These are phyloP conservation scores for Ormyrus thymus DNA, from an alignment of 2,888 invertebrate species.

Conservation along the genomic window DNA sequence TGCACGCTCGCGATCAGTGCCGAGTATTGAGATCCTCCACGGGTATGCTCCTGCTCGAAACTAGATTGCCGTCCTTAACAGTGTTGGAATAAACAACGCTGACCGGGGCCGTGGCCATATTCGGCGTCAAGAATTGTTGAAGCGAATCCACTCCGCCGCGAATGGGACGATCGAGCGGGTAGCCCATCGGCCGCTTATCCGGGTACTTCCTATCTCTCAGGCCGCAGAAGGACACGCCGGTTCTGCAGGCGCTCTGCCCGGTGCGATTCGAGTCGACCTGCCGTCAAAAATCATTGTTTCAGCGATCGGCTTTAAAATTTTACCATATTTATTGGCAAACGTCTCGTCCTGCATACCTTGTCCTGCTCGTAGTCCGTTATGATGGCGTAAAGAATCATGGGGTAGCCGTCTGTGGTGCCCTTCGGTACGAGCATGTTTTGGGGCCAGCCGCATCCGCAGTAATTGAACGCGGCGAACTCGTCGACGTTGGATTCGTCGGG, in stretches of 20 bases:
- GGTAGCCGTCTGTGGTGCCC: conserved; percentile 81
- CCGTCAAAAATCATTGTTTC: too few relatives aligned
- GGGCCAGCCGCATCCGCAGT: conserved; percentile 93
- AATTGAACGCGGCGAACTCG: conserved; percentile 79
- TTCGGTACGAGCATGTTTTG: conserved; percentile 85
- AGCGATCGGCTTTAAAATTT: too few relatives aligned
- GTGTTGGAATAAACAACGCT: conserved; percentile 80
- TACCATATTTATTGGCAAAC: too few relatives aligned
- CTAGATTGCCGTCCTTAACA: conserved; percentile 64
- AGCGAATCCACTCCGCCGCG: conserved; percentile 78
- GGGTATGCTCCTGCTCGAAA: background rate
- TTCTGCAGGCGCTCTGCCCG: too few relatives aligned
- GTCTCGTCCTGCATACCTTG: too few relatives aligned
- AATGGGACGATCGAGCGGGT: conserved; percentile 84
- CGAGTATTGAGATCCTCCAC: background rate
- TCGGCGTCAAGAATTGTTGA: conserved; percentile 82
- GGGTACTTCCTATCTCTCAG: conserved; percentile 83
- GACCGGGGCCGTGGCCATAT: conserved; percentile 83
- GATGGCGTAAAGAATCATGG: conserved; percentile 84
- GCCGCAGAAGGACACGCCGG: too few relatives aligned
- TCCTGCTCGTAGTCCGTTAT: conserved; percentile 78
- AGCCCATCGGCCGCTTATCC: conserved; percentile 89
- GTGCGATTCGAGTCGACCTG: too few relatives aligned
- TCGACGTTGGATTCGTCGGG: conserved; percentile 76
- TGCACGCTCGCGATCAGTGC: background rate